Base-by-base conservation (phyloP, 2,797 vertebrate genomes). In the Enoplosus armatus region DNA sequence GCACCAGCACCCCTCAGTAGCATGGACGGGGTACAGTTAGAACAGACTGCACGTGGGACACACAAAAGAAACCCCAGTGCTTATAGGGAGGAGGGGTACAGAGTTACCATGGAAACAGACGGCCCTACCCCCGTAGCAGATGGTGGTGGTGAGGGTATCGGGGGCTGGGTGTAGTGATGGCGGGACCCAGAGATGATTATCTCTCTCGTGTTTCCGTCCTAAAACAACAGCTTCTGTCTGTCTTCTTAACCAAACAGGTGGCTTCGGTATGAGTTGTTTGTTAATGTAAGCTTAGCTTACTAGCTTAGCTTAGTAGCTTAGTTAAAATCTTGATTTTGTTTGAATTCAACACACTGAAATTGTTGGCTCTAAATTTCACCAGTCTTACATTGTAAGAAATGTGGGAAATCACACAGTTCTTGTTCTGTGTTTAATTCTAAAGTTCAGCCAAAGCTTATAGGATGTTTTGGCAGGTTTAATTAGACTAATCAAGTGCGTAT, bases 51-150 rank as follows among this genome's bases (percentile, higher is more conserved):
- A 91, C 80, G 74, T 91, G 82, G 87, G 86, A 66, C 77, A 87
- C 87, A 90, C 89, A 92, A 94, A 89, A 88, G 90, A 85, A 86
- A 76, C 71, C 89, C 81, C 68, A 59, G 48, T 27, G 85, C 78
- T 75, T 83, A 55, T 61, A 47, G 72, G 88, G 87, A 89, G 92
- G 88, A 89, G 90, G 92, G 92, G 92, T 76, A 88, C 65, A 11
- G 54, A 3, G 90, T 95, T 90, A n/a, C 92, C 84, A 93, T 95
- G 88, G 94, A 94, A 94, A 95, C 92, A 90, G 90, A 92, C 87
- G 59, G 89, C 88, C 91, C 91, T 87, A 86, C 92, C 90, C 87
- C 90, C 86, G 39, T 60, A 92, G 85, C 95, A 95, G 95, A 95
- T 95, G 94, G 94, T 91, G 80, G 87, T 85, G 87, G 87, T 87